Evolutionary conservation across 2,888 invertebrate genomes (phyloP).

Genomic region (Tachystola acroxantha): DNA sequence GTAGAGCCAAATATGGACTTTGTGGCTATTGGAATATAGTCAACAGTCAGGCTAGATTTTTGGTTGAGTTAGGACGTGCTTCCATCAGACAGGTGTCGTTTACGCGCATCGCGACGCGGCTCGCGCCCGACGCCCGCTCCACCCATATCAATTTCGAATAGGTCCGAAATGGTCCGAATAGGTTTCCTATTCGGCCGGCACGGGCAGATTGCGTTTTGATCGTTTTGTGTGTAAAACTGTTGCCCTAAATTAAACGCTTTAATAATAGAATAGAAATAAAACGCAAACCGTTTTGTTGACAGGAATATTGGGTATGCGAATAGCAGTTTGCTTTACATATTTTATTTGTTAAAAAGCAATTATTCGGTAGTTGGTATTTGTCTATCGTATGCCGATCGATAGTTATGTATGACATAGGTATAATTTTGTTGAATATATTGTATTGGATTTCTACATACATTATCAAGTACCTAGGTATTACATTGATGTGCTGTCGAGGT

Average conservation of each 20-base stretch:
- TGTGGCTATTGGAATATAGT: conserved; percentile 34
- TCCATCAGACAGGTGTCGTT: conserved; percentile 44
- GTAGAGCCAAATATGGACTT: conserved; percentile 26
- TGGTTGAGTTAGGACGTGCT: conserved; percentile 35
- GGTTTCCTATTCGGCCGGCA: conserved; percentile 66
- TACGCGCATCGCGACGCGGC: conserved; percentile 71
- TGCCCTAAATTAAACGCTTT: conserved; percentile 75
- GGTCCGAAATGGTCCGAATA: conserved; percentile 70
- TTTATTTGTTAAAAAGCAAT: conserved; percentile 1
- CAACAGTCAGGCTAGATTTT: conserved; percentile 20
- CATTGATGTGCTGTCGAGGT: no score
- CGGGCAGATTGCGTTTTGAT: conserved; percentile 71
- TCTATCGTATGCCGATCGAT: no score
- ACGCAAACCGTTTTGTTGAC: conserved; percentile 38
- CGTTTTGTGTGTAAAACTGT: conserved; percentile 73
- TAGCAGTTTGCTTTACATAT: neutral
- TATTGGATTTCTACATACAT: no score
- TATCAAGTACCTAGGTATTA: no score
- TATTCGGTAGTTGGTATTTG: no score
- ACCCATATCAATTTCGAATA: conserved; percentile 78
- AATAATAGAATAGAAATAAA: conserved; percentile 75
- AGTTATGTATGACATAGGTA: no score
- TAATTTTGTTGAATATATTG: no score
- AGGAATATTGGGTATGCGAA: conserved; percentile 24
- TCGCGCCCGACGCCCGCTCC: conserved; percentile 58